Evolutionary conservation across 2,888 invertebrate genomes (phyloP), one percentile per base, ranked within the genome.

Genomic region (Drosophila subquinaria): DNA sequence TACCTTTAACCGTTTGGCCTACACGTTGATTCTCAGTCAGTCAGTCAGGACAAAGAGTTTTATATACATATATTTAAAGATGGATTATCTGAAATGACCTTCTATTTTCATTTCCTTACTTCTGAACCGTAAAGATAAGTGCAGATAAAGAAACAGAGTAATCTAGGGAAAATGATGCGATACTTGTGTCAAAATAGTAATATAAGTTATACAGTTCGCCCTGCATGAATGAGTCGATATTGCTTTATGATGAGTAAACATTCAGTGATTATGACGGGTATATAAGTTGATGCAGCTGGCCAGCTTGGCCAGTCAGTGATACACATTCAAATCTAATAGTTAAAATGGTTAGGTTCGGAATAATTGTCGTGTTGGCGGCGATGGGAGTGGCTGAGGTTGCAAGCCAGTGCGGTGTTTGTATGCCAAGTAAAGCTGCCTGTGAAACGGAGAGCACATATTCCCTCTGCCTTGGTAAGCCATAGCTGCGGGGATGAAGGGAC

Each of bases 171-270:
- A 17, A 27, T 8, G 35, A 40, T 38, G n/a, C n/a, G 55, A 1
- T 4, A 51, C n/a, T 40, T n/a, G 8, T n/a, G 36, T 1, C 35
- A 13, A 51, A 40, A 61, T 20, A 20, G 43, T 27, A n/a, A 23
- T 63, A 35, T 42, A 59, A 55, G 4, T 60, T 73, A 60, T 60
- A 74, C 17, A 35, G 17, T 38, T 15, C 1, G 20, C 15, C 10
- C 6, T 30, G 23, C 35, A 72, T 64, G 23, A 55, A 40, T 57
- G 50, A 23, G 52, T 57, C 74, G 66, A 76, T 70, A 73, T 48
- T 69, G 74, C 59, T 76, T 76, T 76, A 76, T 51, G 65, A 43
- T 20, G 20, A 57, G 73, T 45, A 51, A 76, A 76, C 57, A 77
- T 3, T 62, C 17, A n/a, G 38, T 20, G 55, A 60, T 59, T 57